phyloP scores from a whole-genome alignment of 2,888 invertebrate species.

The Cerastoderma edule region DNA sequence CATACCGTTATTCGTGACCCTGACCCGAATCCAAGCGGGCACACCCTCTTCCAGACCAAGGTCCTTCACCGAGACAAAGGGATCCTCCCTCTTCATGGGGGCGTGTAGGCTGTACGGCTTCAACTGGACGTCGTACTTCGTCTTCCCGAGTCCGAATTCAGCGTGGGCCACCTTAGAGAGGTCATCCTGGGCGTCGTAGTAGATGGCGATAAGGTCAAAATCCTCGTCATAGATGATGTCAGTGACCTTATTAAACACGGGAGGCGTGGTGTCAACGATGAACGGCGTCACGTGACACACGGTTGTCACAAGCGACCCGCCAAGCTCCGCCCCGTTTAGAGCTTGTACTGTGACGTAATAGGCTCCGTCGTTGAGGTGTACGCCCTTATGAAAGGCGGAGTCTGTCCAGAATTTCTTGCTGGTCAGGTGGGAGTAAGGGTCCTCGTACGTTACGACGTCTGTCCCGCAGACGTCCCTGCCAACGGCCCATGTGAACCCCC shows the following conservation, averaged over 20 bases:
- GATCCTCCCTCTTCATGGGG: slow-evolving; percentile 55
- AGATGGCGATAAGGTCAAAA: slow-evolving; percentile 68
- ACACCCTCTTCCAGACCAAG: slow-evolving; percentile 68
- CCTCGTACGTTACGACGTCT: slow-evolving; percentile 61
- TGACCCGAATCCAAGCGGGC: slow-evolving; percentile 72
- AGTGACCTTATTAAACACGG: slow-evolving; percentile 61
- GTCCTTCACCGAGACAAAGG: slow-evolving; percentile 67
- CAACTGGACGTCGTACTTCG: slow-evolving; percentile 68
- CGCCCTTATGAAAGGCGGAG: slow-evolving; percentile 65
- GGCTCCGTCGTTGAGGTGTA: slow-evolving; percentile 67
- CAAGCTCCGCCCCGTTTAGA: slow-evolving; percentile 65
- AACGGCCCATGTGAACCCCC: slow-evolving; percentile 73
- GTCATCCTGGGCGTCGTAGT: slow-evolving; percentile 65
- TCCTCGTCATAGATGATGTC: slow-evolving; percentile 72
- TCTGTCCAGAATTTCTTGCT: slow-evolving; percentile 71
- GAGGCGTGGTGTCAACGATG: slow-evolving; percentile 70
- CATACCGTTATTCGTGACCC: slow-evolving; percentile 71
- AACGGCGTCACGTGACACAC: slow-evolving; percentile 72
- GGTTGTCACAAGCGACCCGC: slow-evolving; percentile 71
- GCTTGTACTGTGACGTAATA: slow-evolving; percentile 74
- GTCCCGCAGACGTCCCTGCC: slow-evolving; percentile 65
- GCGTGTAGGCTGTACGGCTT: slow-evolving; percentile 63
- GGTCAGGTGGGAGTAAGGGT: slow-evolving; percentile 69
- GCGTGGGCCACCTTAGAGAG: slow-evolving; percentile 64
- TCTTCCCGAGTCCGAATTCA: slow-evolving; percentile 71